phyloP scores from a whole-genome alignment of 2,797 vertebrate genomes.

The Thaleichthys pacificus region DNA sequence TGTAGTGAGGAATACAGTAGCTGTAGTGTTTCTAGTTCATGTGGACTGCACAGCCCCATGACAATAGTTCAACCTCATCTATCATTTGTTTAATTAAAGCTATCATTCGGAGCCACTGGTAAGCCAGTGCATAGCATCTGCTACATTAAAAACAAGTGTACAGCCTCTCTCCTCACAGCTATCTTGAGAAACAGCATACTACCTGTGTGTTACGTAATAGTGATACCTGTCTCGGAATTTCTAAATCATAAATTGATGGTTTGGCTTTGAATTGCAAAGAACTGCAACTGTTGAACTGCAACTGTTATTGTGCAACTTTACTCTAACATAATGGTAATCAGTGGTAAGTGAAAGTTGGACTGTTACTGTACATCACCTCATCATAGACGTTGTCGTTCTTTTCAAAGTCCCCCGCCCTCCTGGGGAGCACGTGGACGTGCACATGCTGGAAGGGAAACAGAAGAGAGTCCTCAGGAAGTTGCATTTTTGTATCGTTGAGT shows the following conservation, averaged over 20 bases:
- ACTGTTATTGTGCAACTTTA: not conserved
- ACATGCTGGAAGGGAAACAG: slow-evolving; percentile 77
- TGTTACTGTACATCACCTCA: slow-evolving; percentile 67
- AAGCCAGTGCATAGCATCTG: slow-evolving; percentile 48
- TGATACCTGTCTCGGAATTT: not conserved
- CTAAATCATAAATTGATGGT: too few relatives aligned
- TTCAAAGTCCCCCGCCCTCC: slow-evolving; percentile 80
- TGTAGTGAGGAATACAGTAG: slow-evolving; percentile 45
- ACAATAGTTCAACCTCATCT: slow-evolving; percentile 57
- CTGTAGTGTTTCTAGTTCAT: slow-evolving; percentile 46
- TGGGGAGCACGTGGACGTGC: slow-evolving; percentile 82
- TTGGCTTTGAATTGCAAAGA: too few relatives aligned
- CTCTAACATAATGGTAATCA: not conserved
- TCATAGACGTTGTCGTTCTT: slow-evolving; percentile 81
- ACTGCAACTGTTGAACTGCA: too few relatives aligned
- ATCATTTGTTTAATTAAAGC: slow-evolving; percentile 65
- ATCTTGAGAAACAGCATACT: not conserved
- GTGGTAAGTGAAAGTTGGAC: not conserved
- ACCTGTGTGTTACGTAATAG: too few relatives aligned
- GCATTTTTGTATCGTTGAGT: slow-evolving; percentile 16
- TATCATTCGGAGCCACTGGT: slow-evolving; percentile 55
- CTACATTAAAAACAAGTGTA: slow-evolving; percentile 31
- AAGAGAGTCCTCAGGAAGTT: not conserved
- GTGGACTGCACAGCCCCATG: slow-evolving; percentile 33
- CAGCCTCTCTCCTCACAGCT: not conserved